phyloP scores from a whole-genome alignment of 2,113 vertebrate species.

The Rhipidura dahli region DNA sequence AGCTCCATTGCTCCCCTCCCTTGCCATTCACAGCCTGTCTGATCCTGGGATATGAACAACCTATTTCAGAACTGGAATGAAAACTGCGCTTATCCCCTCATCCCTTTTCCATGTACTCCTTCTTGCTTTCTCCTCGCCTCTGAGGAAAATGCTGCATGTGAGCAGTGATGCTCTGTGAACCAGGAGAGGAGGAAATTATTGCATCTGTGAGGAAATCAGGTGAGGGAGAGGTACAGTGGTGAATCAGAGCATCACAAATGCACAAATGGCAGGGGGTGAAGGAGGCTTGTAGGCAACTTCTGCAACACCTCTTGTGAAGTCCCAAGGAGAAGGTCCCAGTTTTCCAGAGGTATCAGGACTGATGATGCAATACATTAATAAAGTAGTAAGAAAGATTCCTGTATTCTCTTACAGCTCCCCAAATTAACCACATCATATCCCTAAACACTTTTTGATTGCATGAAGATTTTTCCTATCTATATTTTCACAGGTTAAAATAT shows the following conservation, averaged over 20 bases:
- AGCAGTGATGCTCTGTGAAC: background rate
- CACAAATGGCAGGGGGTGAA: background rate
- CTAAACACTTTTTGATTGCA: background rate
- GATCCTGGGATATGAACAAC: background rate
- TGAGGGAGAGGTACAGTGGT: background rate
- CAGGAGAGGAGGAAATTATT: background rate
- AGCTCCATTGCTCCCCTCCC: background rate
- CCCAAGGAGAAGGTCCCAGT: background rate
- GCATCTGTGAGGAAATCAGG: background rate
- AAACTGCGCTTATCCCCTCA: background rate
- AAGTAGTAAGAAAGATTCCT: background rate
- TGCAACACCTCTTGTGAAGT: background rate
- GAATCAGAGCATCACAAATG: background rate
- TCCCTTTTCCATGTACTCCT: background rate
- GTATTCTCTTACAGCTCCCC: background rate
- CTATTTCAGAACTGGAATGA: background rate
- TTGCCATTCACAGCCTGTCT: background rate
- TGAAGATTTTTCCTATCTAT: background rate
- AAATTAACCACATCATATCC: background rate
- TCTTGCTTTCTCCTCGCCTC: background rate
- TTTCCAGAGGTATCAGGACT: background rate
- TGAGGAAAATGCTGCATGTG: background rate
- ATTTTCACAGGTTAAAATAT: background rate
- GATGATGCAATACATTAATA: background rate
- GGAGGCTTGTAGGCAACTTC: background rate